Conservation (phyloP, 1,140 invertebrate genomes). For the Panulirus ornatus region DNA sequence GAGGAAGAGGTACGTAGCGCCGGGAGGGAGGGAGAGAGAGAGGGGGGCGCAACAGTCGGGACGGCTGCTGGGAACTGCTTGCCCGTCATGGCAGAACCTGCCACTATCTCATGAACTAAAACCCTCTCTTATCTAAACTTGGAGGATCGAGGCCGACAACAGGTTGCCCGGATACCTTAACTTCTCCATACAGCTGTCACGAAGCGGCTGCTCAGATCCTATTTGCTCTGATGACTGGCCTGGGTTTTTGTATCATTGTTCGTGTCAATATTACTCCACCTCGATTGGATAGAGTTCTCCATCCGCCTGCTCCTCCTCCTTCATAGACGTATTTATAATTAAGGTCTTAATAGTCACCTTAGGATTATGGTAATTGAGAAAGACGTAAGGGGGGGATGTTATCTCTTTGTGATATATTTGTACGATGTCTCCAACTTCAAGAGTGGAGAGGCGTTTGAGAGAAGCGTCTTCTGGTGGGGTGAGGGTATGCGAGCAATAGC, state of each 20-base stretch:
- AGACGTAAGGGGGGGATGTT: too few relatives aligned
- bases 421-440: too few relatives aligned
- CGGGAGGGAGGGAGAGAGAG: background rate
- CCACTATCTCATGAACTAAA: slow-evolving; percentile 70
- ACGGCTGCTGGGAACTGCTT: slow-evolving; percentile 58
- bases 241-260: background rate
- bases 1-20: background rate
- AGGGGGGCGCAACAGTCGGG: too few relatives aligned
- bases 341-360: too few relatives aligned
- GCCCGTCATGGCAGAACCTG: slow-evolving; percentile 62
- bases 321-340: too few relatives aligned
- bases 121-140: slow-evolving; percentile 70
- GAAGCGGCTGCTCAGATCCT: slow-evolving; percentile 44
- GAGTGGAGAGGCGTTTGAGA: too few relatives aligned
- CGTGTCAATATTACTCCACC: background rate
- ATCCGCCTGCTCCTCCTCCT: background rate
- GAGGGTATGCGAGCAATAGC: too few relatives aligned
- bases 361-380: too few relatives aligned
- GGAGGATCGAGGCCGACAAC: slow-evolving; percentile 67
- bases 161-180: slow-evolving; percentile 68
- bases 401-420: too few relatives aligned
- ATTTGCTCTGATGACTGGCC: slow-evolving; percentile 45
- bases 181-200: slow-evolving; percentile 69
- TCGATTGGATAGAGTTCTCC: slow-evolving; percentile 4
- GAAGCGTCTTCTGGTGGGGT: too few relatives aligned